These are phyloP conservation scores for Pterois miles DNA, from an alignment of 2,797 vertebrate genomes.

Conservation along the genomic window DNA sequence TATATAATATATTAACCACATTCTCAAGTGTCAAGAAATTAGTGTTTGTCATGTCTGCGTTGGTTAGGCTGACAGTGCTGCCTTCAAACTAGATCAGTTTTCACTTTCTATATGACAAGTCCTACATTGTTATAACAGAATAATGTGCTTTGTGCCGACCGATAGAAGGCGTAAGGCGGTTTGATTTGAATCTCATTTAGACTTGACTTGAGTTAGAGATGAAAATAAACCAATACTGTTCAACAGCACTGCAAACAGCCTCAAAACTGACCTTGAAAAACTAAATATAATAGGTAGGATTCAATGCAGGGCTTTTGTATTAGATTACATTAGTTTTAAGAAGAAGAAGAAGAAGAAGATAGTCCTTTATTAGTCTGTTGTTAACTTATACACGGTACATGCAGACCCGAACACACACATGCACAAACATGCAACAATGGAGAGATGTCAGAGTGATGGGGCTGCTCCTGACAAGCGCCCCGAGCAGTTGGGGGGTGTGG, in stretches of 20 bases:
- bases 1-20: constrained; percentile 41
- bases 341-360: too few species aligned
- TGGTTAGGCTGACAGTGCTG: constrained; percentile 30
- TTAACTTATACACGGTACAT: too few species aligned
- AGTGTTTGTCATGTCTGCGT: constrained; percentile 41
- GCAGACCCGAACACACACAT: too few species aligned
- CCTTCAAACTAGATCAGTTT: constrained; percentile 36
- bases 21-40: constrained; percentile 44
- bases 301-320: background rate
- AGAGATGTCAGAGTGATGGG: too few species aligned
- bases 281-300: background rate
- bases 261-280: background rate
- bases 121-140: constrained; percentile 10
- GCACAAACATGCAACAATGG: too few species aligned
- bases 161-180: background rate
- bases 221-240: constrained; percentile 4
- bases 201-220: constrained; percentile 1
- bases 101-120: constrained; percentile 18
- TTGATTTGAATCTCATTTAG: constrained; percentile 52
- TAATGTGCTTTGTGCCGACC: constrained; percentile 7
- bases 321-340: background rate
- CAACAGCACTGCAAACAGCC: background rate
- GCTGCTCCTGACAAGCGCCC: too few species aligned
- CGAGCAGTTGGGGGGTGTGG: too few species aligned
- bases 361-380: too few species aligned